phyloP scores from a whole-genome alignment of 2,888 invertebrate genomes.

The Sipha maydis region DNA sequence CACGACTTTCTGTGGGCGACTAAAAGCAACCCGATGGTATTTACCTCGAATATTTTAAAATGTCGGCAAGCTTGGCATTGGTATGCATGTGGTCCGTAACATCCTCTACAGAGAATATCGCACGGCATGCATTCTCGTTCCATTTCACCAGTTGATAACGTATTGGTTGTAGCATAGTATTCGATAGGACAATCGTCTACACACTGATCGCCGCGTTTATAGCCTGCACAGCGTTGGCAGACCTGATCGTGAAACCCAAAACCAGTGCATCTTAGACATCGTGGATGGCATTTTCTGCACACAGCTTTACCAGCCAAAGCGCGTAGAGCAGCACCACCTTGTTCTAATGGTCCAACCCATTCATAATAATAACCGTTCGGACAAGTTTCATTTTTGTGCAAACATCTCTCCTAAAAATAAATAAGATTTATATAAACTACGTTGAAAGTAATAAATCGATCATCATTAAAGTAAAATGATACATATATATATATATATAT shows the following conservation, averaged over 20 bases:
- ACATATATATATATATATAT: too few relatives aligned
- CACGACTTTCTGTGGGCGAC: too few relatives aligned
- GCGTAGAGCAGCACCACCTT: slow-evolving; percentile 73
- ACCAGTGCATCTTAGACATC: slow-evolving; percentile 88
- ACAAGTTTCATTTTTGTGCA: slow-evolving; percentile 83
- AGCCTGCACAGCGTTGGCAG: slow-evolving; percentile 87
- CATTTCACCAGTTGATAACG: slow-evolving; percentile 78
- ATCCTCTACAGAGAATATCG: slow-evolving; percentile 85
- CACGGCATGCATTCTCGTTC: slow-evolving; percentile 73
- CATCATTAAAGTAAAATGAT: too few relatives aligned
- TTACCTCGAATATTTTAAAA: slow-evolving; percentile 65
- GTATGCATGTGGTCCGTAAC: slow-evolving; percentile 79
- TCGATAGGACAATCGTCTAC: slow-evolving; percentile 88
- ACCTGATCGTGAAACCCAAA: slow-evolving; percentile 88
- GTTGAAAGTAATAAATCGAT: too few relatives aligned
- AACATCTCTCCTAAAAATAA: slow-evolving; percentile 73
- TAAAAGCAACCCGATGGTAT: neutral
- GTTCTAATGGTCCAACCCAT: slow-evolving; percentile 81
- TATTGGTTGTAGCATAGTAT: slow-evolving; percentile 81
- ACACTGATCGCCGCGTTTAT: slow-evolving; percentile 87
- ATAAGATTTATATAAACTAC: too few relatives aligned
- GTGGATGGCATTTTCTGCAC: slow-evolving; percentile 89
- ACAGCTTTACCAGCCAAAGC: slow-evolving; percentile 85
- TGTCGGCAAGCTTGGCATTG: slow-evolving; percentile 72
- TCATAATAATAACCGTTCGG: slow-evolving; percentile 86